Evolutionary conservation across 2,797 vertebrate genomes (phyloP), one percentile per base, ranked within the genome.

Genomic region (Australoheros facetus): DNA sequence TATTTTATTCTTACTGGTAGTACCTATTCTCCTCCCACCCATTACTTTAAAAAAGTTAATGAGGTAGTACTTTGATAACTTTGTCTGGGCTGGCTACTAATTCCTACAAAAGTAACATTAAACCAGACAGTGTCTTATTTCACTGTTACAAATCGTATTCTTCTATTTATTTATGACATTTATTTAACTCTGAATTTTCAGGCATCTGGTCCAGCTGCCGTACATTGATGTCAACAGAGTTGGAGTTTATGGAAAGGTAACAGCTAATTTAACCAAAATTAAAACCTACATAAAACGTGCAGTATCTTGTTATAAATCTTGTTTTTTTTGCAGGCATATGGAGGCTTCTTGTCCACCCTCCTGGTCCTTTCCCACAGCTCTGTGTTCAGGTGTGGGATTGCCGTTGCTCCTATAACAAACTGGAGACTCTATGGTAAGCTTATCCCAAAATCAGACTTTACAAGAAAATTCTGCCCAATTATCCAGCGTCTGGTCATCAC

Each of bases 241-340:
- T 19, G 95, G 92, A 26, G 92, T 96, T 79, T 95, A 94, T 84
- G 95, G 95, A 42, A 92, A 95, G 92, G 95, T 96, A 89, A 79
- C 2, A 4, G 4, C 17, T 4, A 30, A 3, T 37, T 17, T 23
- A 64, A 21, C 6, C 4, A 59, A 7, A 23, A n/a, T 0, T 26
- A 4, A 56, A 42, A 39, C 9, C 16, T 3, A 14, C 13, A 3
- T 7, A 5, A 7, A 7, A 1, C n/a, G 42, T 70, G 11, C 13
- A 8, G 3, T 7, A 59, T 26, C 4, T 32, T 26, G 14, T 34
- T 6, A 48, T 28, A 55, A 55, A 16, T n/a, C 0, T 45, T 13
- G 1, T 59, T 7, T 59, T n/a, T 39, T 39, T 78, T 72, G 59
- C 73, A 96, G 95, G 95, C 91, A 0, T 96, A 96, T 4, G 95